Percentiles rank a stretch among this genome's conserved stretches.
phyloP scores from a whole-genome alignment of 2,888 invertebrate genomes.

The Aspidapion aeneum region DNA sequence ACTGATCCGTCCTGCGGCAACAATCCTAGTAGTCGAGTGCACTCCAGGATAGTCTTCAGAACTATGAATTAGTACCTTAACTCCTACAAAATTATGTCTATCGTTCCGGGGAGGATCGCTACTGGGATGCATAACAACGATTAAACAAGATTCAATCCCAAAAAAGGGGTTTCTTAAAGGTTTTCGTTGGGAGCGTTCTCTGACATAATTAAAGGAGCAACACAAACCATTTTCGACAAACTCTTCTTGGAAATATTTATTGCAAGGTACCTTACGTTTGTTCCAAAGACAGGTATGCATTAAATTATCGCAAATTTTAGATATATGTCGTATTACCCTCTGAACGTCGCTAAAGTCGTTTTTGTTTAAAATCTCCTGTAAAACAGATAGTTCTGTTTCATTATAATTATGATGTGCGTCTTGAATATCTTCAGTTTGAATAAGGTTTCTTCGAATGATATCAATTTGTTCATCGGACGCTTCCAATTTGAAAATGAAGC shows the following conservation, averaged over 20 bases:
- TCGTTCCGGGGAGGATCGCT: constrained; percentile 23
- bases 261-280: constrained; percentile 32
- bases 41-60: constrained; percentile 36
- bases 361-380: constrained; percentile 34
- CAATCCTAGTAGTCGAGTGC: constrained; percentile 25
- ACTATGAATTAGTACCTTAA: constrained; percentile 31
- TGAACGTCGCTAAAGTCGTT: constrained; percentile 32
- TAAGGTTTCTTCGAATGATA: background rate
- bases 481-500: constrained; percentile 29
- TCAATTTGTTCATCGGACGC: background rate
- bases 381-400: constrained; percentile 26
- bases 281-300: constrained; percentile 41
- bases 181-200: constrained; percentile 4
- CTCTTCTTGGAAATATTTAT: constrained; percentile 34
- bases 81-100: constrained; percentile 9
- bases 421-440: background rate
- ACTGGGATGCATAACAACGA: constrained; percentile 35
- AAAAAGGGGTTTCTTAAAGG: constrained; percentile 28
- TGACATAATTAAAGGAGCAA: constrained; percentile 45
- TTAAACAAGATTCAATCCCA: constrained; percentile 37
- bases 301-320: constrained; percentile 38
- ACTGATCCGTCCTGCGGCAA: constrained; percentile 25
- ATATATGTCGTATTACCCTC: constrained; percentile 29
- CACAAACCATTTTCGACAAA: constrained; percentile 40
- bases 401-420: constrained; percentile 21